These are phyloP conservation scores for Phoronis australis DNA, from an alignment of 2,888 invertebrate species.

Conservation along the genomic window DNA sequence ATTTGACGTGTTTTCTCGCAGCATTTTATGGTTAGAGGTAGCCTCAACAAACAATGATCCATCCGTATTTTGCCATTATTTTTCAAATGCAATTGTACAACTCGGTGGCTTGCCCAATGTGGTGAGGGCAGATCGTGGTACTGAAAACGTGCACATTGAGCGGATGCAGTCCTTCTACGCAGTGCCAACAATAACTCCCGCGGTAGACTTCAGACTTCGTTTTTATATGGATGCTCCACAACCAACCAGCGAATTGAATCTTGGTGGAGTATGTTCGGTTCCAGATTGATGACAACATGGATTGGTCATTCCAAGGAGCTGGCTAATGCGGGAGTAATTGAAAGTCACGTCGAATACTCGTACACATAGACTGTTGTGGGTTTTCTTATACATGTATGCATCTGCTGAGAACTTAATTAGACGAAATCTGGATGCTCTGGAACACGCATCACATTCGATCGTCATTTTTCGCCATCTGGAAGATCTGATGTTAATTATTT, in stretches of 20 bases:
- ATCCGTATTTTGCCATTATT: constrained; percentile 12
- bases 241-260: constrained; percentile 6
- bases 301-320: not conserved
- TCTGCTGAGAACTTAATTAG: not conserved
- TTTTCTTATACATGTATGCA: not conserved
- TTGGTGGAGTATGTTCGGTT: constrained; percentile 4
- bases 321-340: not conserved
- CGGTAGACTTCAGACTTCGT: not conserved
- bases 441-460: not conserved
- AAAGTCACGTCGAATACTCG: too few species aligned
- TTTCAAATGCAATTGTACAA: constrained; percentile 8
- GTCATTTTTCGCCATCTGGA: not conserved
- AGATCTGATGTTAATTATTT: not conserved
- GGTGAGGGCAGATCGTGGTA: constrained; percentile 16
- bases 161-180: constrained; percentile 3
- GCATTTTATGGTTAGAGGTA: constrained; percentile 16
- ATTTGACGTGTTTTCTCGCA: constrained; percentile 16
- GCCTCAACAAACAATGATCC: constrained; percentile 13
- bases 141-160: constrained; percentile 14
- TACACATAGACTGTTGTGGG: not conserved
- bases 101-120: constrained; percentile 9
- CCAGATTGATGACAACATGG: not conserved
- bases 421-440: not conserved
- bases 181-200: not conserved
- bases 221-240: not conserved